Conservation (phyloP, 2,113 vertebrate genomes). For the Rhabdornis inornatus region DNA sequence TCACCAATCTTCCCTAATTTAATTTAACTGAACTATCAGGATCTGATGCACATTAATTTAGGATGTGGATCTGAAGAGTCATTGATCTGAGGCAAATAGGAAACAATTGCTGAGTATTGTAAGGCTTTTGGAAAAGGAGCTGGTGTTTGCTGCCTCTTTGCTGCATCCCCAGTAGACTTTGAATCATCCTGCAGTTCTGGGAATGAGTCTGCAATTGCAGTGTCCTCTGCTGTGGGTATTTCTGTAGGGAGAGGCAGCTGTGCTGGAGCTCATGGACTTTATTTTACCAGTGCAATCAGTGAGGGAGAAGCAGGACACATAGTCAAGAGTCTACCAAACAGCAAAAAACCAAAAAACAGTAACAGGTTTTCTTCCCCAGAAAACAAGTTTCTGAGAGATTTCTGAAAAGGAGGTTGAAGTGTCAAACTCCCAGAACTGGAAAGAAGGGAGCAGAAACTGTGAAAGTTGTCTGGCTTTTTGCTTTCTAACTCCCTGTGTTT, state of each 20-base stretch:
- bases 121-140: not conserved
- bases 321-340: not conserved
- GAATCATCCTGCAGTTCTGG: not conserved
- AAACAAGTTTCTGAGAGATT: not conserved
- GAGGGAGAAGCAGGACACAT: not conserved
- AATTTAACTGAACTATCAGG: not conserved
- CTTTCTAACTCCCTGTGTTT: not conserved
- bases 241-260: not conserved
- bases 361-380: not conserved
- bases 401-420: not conserved
- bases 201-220: not conserved
- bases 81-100: not conserved
- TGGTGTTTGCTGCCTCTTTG: not conserved
- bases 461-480: not conserved
- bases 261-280: not conserved
- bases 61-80: not conserved
- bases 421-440: not conserved
- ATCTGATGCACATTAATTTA: not conserved
- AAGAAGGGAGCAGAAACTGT: not conserved
- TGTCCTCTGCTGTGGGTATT: not conserved
- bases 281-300: not conserved
- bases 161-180: not conserved
- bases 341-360: not conserved
- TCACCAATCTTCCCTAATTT: not conserved
- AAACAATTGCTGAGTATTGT: not conserved